Percentiles rank a stretch among this genome's conserved stretches.
phyloP scores from a whole-genome alignment of 30 jellyfish, hydroid and myxozoan genomes.

The Hydra vulgaris region DNA sequence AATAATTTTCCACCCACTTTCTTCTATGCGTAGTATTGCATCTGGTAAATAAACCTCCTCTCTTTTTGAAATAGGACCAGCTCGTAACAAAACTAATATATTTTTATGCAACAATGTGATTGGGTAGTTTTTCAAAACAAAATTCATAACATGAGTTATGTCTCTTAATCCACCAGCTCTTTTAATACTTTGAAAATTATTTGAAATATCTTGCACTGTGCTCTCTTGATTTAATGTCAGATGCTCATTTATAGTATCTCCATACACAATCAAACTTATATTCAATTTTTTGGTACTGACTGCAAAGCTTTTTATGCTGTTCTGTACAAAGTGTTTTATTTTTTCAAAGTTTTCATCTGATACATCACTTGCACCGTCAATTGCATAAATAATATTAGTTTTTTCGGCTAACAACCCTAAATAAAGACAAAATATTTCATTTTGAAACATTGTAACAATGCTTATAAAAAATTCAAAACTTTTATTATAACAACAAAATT shows the following conservation, averaged over 20 bases:
- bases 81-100: not conserved
- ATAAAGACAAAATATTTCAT: not conserved
- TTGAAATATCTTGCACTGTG: not conserved
- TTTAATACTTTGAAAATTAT: not conserved
- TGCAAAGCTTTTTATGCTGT: not conserved
- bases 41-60: not conserved
- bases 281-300: not conserved
- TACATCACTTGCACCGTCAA: conserved; percentile 27
- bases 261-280: conserved; percentile 13
- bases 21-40: not conserved
- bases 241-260: not conserved
- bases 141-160: not conserved
- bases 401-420: not conserved
- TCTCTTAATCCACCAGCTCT: conserved; percentile 14
- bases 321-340: conserved; percentile 31
- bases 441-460: not conserved
- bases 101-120: not conserved
- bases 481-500: not conserved
- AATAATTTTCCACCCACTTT: conserved; percentile 37
- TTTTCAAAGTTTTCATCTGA: conserved; percentile 17
- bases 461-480: not conserved
- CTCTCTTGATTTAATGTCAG: not conserved
- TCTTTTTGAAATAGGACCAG: not conserved
- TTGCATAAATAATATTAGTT: conserved; percentile 19
- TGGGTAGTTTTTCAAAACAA: not conserved